Percentiles rank a stretch among this genome's conserved stretches.
Conservation (phyloP, 1,140 invertebrate species). For the Drosophila lacertosa region DNA sequence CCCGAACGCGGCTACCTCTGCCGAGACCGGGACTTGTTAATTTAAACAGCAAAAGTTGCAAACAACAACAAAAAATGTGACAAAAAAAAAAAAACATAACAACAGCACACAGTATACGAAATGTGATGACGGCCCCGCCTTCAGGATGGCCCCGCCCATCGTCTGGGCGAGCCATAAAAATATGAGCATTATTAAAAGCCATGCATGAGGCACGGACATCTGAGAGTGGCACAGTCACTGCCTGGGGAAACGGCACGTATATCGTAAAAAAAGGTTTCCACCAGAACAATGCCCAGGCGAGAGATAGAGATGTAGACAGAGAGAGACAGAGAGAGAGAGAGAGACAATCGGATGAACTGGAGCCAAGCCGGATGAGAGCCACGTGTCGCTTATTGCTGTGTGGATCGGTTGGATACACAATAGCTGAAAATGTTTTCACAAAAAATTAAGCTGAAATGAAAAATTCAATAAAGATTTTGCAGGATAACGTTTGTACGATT, state of each 20-base stretch:
- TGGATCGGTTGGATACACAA: not conserved
- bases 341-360: too few species aligned
- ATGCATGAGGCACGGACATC: conserved; percentile 47
- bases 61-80: conserved; percentile 19
- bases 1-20: not conserved
- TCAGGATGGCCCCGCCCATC: conserved; percentile 21
- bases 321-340: not conserved
- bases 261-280: conserved; percentile 77
- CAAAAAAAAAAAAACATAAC: conserved; percentile 38
- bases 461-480: conserved; percentile 10
- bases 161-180: conserved; percentile 67
- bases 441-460: not conserved
- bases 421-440: conserved; percentile 21
- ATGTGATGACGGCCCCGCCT: conserved; percentile 64
- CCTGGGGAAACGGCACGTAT: conserved; percentile 75
- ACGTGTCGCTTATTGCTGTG: conserved; percentile 28
- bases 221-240: conserved; percentile 41
- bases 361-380: not conserved
- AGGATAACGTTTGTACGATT: too few species aligned
- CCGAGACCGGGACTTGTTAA: conserved; percentile 59
- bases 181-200: conserved; percentile 81
- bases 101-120: too few species aligned
- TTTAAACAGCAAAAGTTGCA: conserved; percentile 74
- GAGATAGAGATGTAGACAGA: not conserved
- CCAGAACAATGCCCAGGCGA: conserved; percentile 31